These are phyloP conservation scores for Nezara viridula DNA, from an alignment of 2,888 invertebrate genomes.

Conservation along the genomic window DNA sequence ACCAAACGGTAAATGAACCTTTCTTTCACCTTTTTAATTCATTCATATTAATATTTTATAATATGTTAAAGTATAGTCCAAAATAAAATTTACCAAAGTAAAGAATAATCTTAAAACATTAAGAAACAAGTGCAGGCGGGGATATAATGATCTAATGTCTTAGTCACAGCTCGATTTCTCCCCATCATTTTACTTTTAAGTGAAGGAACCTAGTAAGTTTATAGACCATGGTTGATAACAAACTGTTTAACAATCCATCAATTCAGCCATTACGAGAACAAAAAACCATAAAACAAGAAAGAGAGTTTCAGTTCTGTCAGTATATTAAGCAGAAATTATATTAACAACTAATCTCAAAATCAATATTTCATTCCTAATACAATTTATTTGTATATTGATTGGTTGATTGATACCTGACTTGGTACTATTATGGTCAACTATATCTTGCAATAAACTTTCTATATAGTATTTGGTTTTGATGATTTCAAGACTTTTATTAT, in stretches of 20 bases:
- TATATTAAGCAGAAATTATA: not conserved
- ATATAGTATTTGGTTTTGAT: slow-evolving; percentile 32
- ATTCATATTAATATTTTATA: no score
- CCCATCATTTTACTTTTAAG: no score
- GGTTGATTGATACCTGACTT: not conserved
- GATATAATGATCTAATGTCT: no score
- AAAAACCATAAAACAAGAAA: not conserved
- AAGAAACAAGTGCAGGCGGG: no score
- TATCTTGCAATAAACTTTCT: slow-evolving; percentile 1
- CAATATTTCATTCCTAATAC: slow-evolving; percentile 30
- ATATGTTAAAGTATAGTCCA: no score
- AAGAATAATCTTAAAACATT: no score
- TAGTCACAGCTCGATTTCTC: no score
- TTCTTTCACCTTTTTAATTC: no score
- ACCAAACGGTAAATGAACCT: no score
- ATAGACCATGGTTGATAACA: no score
- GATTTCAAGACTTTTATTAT: slow-evolving; percentile 16
- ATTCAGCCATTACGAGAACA: not conserved
- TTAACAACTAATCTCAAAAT: slow-evolving; percentile 18
- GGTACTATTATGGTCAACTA: not conserved
- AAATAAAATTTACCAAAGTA: no score
- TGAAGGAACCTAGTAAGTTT: no score
- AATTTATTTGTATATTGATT: not conserved
- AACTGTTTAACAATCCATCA: not conserved
- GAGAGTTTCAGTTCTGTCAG: not conserved